Conservation (phyloP, 1,140 invertebrate species). For the Plutomurus gul region DNA sequence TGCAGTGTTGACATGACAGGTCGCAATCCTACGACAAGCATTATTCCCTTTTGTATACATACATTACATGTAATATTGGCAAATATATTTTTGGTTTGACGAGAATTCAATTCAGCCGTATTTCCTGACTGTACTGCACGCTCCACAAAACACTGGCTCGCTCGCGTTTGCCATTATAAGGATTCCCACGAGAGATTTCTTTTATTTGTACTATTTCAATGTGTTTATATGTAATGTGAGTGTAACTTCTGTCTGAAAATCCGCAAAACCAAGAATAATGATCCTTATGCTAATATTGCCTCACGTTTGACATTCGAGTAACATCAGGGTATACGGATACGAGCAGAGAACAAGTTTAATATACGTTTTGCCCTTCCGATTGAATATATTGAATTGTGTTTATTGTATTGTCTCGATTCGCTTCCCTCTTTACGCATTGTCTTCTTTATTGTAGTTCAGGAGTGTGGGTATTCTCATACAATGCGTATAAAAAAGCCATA, state of each 20-base stretch:
- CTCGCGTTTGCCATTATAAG: not conserved
- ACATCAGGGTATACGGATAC: constrained; percentile 1
- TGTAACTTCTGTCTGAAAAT: not conserved
- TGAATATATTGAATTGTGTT: too few relatives aligned
- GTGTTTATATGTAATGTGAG: not conserved
- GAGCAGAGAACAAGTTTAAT: too few relatives aligned
- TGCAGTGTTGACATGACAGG: constrained; percentile 7
- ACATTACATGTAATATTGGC: too few relatives aligned
- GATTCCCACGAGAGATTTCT: not conserved
- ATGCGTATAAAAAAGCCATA: too few relatives aligned
- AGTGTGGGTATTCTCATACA: too few relatives aligned
- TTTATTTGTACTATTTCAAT: not conserved
- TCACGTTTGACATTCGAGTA: not conserved
- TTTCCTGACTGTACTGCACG: too few relatives aligned
- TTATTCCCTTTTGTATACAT: not conserved
- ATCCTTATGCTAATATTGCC: constrained; percentile 17
- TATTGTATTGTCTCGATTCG: too few relatives aligned
- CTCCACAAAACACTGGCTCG: not conserved
- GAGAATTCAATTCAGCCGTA: too few relatives aligned
- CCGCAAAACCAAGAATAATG: constrained; percentile 15
- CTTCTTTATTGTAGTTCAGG: too few relatives aligned
- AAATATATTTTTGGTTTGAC: too few relatives aligned
- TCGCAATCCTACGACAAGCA: not conserved
- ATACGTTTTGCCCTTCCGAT: too few relatives aligned
- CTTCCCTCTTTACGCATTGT: too few relatives aligned